Conservation (phyloP, 2,797 vertebrate genomes). For the Vireo griseus region DNA sequence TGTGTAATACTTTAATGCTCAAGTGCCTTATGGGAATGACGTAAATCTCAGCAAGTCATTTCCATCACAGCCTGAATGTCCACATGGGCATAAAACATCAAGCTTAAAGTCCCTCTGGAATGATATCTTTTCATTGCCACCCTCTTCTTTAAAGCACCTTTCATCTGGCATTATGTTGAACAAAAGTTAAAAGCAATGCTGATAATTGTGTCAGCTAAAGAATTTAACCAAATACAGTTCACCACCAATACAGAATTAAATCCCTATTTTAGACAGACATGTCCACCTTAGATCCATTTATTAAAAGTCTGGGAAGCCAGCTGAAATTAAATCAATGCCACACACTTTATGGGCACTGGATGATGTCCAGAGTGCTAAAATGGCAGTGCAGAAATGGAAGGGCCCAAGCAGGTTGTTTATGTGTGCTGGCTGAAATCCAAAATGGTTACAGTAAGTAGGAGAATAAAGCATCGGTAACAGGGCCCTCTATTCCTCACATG, state of each 20-base stretch:
- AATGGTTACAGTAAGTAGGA: slow-evolving; percentile 48
- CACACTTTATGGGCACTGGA: slow-evolving; percentile 44
- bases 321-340: slow-evolving; percentile 58
- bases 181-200: not conserved
- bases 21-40: not conserved
- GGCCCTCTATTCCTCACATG: slow-evolving; percentile 7
- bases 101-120: not conserved
- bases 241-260: not conserved
- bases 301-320: slow-evolving; percentile 54
- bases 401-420: slow-evolving; percentile 46
- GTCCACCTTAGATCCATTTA: slow-evolving; percentile 1
- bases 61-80: not conserved
- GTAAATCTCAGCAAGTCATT: slow-evolving; percentile 8
- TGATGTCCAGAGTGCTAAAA: slow-evolving; percentile 59
- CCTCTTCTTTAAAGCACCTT: not conserved
- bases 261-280: slow-evolving; percentile 8
- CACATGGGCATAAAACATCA: not conserved
- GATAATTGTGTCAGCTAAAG: not conserved
- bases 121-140: not conserved
- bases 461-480: slow-evolving; percentile 51
- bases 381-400: slow-evolving; percentile 46
- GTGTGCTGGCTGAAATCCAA: slow-evolving; percentile 44
- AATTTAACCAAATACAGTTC: not conserved
- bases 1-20: not conserved
- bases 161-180: not conserved